These are phyloP conservation scores for Antigone vipio DNA, from an alignment of 2,113 vertebrate species.

Conservation along the genomic window DNA sequence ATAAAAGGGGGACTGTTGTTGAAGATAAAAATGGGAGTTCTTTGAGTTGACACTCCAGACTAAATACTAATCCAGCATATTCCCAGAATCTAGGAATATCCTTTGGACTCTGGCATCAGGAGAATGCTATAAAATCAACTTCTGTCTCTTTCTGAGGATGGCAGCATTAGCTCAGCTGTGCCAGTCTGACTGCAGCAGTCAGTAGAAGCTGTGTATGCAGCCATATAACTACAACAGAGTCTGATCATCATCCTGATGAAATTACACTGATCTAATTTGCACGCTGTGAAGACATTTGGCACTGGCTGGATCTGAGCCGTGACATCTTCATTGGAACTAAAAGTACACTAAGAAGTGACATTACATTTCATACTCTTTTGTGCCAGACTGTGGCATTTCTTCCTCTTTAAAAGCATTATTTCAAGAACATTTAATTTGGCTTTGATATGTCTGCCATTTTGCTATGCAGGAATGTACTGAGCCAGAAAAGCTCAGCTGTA, in stretches of 20 bases:
- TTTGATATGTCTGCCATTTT: constrained; percentile 77
- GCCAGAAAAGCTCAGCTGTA: constrained; percentile 88
- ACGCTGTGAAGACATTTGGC: constrained; percentile 84
- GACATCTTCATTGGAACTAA: constrained; percentile 85
- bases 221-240: constrained; percentile 71
- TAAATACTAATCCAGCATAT: neutral
- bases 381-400: constrained; percentile 70
- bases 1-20: neutral
- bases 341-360: constrained; percentile 74
- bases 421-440: constrained; percentile 80
- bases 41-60: neutral
- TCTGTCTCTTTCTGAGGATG: constrained; percentile 61
- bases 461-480: constrained; percentile 65
- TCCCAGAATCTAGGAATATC: neutral
- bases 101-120: constrained; percentile 35
- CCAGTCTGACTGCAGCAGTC: constrained; percentile 55
- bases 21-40: neutral
- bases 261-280: constrained; percentile 89
- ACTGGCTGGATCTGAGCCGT: constrained; percentile 75
- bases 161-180: constrained; percentile 75
- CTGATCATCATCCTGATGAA: constrained; percentile 83
- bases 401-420: constrained; percentile 80
- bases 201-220: constrained; percentile 71
- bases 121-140: constrained; percentile 29
- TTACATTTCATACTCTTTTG: constrained; percentile 68